Base-by-base conservation (phyloP, 2,113 vertebrate genomes). In the Lota lota region DNA sequence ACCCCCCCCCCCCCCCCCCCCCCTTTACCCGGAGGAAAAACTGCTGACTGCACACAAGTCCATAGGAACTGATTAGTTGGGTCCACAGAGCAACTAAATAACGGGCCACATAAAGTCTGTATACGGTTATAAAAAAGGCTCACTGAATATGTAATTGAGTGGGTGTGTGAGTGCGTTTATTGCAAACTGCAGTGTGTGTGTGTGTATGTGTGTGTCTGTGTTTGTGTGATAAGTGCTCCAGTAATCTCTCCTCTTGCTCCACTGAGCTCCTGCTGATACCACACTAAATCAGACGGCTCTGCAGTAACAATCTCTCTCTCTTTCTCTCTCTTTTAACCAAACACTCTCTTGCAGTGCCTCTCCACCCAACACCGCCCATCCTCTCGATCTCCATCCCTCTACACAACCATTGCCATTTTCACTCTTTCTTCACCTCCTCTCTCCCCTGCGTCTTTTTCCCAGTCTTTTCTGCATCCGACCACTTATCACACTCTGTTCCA, bases 271-370 rank as follows among this genome's bases (percentile, higher is more conserved):
- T 61, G 75, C 83, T 75, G 81, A 85, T 78, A 70, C 64, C 58
- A 79, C 88, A 86, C 67, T 87, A 88, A 86, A 87, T 88, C 84
- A 84, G 81, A 88, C 81, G 78, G 80, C 70, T 74, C 85, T 47
- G 83, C 88, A 87, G 85, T 75, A 76, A 80, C 63, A 54, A 68
- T 60, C 68, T 22, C 66, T 72, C 80, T 72, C 71, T 22, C 5
- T 20, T 66, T 79, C 75, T 63, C 73, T 76, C 66, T 15, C 59
- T 8, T 22, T 75, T 14, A 12, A 10, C 40, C 40, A 47, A 10
- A 10, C 61, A 21, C 77, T 73, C 68, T 20, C 64, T 71, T 40
- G 1, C 28, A 0, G 1, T 53, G 19, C 22, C 75, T 77, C 62
- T 11, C 60, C 12, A 14, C 11, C 51, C 51, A 53, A 17, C 51